phyloP scores from a whole-genome alignment of 2,113 vertebrate species.

The Forbesichthys agassizii region DNA sequence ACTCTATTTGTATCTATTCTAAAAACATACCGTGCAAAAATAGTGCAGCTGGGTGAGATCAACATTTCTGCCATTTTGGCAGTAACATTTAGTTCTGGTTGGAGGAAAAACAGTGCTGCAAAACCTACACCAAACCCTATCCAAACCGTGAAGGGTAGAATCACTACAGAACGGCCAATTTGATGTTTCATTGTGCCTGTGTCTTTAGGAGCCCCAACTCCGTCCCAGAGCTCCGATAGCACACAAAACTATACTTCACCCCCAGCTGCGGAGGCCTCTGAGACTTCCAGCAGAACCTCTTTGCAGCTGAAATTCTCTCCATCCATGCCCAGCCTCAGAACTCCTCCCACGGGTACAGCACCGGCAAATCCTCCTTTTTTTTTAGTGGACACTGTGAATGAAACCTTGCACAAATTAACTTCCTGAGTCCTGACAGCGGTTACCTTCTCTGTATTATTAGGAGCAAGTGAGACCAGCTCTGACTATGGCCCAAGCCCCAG shows the following conservation, averaged over 20 bases:
- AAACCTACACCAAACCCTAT: too few species aligned
- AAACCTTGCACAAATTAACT: background rate
- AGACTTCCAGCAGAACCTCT: constrained; percentile 73
- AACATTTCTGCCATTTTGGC: too few species aligned
- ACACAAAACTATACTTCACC: constrained; percentile 78
- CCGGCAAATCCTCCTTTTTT: background rate
- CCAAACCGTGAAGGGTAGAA: too few species aligned
- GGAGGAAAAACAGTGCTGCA: too few species aligned
- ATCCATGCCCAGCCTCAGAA: constrained; percentile 88
- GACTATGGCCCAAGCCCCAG: constrained; percentile 59
- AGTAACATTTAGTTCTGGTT: too few species aligned
- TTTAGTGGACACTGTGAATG: background rate
- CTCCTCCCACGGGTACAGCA: constrained; percentile 79
- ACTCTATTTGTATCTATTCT: too few species aligned
- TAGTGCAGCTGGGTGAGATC: too few species aligned
- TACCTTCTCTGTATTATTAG: constrained; percentile 39
- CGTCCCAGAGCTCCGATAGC: constrained; percentile 74
- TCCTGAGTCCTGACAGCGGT: background rate
- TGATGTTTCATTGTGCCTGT: background rate
- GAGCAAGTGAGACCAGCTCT: constrained; percentile 42
- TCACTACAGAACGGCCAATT: too few species aligned
- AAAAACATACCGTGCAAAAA: too few species aligned
- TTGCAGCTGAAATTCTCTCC: constrained; percentile 85
- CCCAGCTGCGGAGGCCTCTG: constrained; percentile 72
- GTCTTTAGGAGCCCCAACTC: constrained; percentile 72